Evolutionary conservation across 1,140 invertebrate species (phyloP), one percentile per base, ranked within the genome.

Genomic region (Dreissena rostriformis): DNA sequence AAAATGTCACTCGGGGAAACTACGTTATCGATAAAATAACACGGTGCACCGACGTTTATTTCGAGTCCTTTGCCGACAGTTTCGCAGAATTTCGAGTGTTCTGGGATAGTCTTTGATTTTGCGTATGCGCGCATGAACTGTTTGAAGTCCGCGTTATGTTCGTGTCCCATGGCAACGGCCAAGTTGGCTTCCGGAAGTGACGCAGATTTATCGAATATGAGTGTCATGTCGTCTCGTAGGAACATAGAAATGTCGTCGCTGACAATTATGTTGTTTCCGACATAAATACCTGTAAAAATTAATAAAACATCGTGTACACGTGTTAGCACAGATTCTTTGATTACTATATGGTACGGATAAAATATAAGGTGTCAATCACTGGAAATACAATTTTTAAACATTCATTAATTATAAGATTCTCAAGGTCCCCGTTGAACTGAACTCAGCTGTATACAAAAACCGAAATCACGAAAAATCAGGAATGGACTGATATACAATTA

Each of bases 191-290:
- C 17, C n/a, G 71, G 53, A 12, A 12, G n/a, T 12, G 67, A 71
- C 17, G 51, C 24, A 22, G 12, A 22, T 51, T 61, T 53, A 11
- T 26, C 22, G 29, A 71, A 72, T 14, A 83, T 26, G 55, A 87
- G 10, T 19, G 57, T 76, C 55, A 88, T 86, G 39, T 86, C 65
- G 26, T 71, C 22, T 19, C 76, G 78, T 51, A 88, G 28, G 26
- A 79, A 70, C 2, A 53, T 22, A 29, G 83, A 52, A 28, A 89
- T n/a, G 7, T 82, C 66, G 19, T 88, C 78, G 22, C 84, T 77
- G 17, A 89, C 57, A 29, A 90, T 77, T 11, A 88, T 70, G 65
- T 86, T 83, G 28, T 87, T 76, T 5, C 81, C 79, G 2, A 91
- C 77, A 39, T 83, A 91, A 17, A 91, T 84, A 12, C 80, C 80